These are phyloP conservation scores for Ricordea florida DNA, from an alignment of 92 coral and sea anemone species.

Conservation along the genomic window DNA sequence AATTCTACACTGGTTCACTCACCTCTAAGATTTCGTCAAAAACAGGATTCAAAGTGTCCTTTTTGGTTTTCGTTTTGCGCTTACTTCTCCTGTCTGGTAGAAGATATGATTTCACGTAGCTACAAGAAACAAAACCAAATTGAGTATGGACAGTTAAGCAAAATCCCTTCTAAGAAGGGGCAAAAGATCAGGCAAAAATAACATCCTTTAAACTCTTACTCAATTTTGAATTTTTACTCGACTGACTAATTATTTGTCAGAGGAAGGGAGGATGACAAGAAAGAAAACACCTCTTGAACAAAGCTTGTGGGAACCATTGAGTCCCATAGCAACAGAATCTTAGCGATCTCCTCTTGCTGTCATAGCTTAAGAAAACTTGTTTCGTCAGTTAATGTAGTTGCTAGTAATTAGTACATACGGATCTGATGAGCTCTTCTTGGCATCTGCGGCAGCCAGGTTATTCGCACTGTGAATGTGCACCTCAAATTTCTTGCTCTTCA, in stretches of 20 bases:
- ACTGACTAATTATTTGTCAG: no score
- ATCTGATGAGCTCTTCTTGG: constrained; percentile 74
- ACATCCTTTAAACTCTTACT: no score
- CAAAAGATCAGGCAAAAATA: no score
- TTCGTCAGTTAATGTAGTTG: not conserved
- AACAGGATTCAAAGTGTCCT: constrained; percentile 84
- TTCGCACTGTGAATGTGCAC: constrained; percentile 87
- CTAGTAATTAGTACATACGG: constrained; percentile 68
- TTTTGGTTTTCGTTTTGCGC: constrained; percentile 81
- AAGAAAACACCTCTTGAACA: no score
- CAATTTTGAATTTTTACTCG: no score
- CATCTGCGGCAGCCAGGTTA: constrained; percentile 81
- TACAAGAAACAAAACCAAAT: not conserved
- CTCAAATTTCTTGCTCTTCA: constrained; percentile 70
- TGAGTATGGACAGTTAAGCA: not conserved
- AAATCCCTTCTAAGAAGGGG: no score
- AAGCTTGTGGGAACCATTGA: no score
- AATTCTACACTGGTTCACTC: no score
- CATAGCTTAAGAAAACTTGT: no score
- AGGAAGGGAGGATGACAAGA: no score
- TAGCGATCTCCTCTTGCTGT: no score
- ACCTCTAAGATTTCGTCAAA: constrained; percentile 87
- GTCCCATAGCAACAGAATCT: no score
- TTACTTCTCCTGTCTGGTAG: constrained; percentile 96
- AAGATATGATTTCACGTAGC: constrained; percentile 92